Percentiles rank a stretch among this genome's conserved stretches.
Conservation (phyloP, 2,113 vertebrate species). For the Erythrolamprus reginae region DNA sequence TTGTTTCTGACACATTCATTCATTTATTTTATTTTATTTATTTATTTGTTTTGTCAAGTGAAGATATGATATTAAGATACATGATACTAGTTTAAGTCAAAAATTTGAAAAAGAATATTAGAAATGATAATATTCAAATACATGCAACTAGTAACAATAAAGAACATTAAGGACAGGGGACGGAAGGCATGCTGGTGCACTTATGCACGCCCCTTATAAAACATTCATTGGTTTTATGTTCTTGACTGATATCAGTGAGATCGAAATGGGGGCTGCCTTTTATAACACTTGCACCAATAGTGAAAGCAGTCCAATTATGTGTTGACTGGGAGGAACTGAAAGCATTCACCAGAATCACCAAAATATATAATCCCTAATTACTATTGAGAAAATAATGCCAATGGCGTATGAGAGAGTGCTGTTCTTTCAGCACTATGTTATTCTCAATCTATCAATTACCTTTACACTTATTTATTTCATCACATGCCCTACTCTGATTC, state of each 20-base stretch:
- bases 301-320: not conserved
- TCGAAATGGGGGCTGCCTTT: not conserved
- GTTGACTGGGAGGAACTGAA: not conserved
- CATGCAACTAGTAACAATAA: no score
- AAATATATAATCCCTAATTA: not conserved
- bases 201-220: no score
- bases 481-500: not conserved
- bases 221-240: not conserved
- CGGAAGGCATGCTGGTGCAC: no score
- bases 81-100: no score
- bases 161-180: no score
- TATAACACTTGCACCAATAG: not conserved
- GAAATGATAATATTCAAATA: no score
- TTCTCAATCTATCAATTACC: not conserved
- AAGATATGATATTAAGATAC: no score
- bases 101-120: no score
- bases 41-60: no score
- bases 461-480: not conserved
- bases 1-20: not conserved
- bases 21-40: no score
- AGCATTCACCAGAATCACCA: not conserved
- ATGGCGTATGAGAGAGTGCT: not conserved
- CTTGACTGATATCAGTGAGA: not conserved
- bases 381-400: not conserved
- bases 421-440: not conserved